Evolutionary conservation across 1,140 invertebrate species (phyloP), one percentile per base, ranked within the genome.

Genomic region (Rhyacophila brunnea): DNA sequence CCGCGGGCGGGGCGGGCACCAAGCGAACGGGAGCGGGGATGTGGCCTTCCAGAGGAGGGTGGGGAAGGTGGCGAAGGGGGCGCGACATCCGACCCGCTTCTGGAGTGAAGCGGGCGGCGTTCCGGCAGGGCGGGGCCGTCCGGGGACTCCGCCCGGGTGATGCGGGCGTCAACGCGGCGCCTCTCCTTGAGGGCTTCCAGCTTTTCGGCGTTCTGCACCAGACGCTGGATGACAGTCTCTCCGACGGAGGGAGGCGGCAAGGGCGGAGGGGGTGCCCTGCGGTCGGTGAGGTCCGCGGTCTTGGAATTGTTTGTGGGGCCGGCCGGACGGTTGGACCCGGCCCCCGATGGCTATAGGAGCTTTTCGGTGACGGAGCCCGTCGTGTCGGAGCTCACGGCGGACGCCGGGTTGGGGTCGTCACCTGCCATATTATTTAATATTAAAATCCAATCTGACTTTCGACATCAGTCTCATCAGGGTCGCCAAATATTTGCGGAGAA

Each of bases 321-420:
- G 75, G 77, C 72, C 75, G 74, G 68, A 61, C 71, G 74, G 60
- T 62, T 62, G 51, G 75, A 74, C 74, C 82, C 83, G 78, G 77
- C 77, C 71, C 80, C 80, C 78, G 79, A 81, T 79, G 80, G 86
- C 86, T 89, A 90, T 81, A 90, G 87, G 71, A 90, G 81, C 78
- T 89, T 90, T 71, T 90, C 87, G 44, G 85, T 87, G 38, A 84
- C 84, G 60, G 87, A 87, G 79, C 87, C 89, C 44, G 85, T 87
- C 54, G 87, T 88, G 66, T 83, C 85, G 65, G 86, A 88, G 75
- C 86, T 89, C 72, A 87, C 80, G 61, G 85, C 88, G 60, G 82
- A 83, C 66, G 80, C 79, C 62, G 81, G 74, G 70, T 77, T 77
- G 70, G 74, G 74, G 64, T 79, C 77, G 64, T 79, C 82, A 68